These are phyloP conservation scores for Redunca redunca DNA, from an alignment of 2,113 vertebrate species.

Conservation along the genomic window DNA sequence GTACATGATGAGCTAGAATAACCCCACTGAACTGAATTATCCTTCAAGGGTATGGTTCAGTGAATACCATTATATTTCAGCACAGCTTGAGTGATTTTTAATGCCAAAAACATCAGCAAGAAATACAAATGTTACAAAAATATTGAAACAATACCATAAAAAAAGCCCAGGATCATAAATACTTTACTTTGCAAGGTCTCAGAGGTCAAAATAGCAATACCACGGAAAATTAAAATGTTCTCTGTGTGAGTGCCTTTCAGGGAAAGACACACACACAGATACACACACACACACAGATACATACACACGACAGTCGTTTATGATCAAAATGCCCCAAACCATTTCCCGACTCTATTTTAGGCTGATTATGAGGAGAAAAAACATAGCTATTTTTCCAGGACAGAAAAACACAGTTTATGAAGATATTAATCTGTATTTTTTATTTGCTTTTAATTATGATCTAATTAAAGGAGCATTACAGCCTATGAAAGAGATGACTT, in stretches of 20 bases:
- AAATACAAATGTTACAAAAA: slow-evolving; percentile 87
- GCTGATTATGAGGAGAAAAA: slow-evolving; percentile 52
- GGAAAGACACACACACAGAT: background rate
- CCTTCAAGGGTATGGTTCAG: slow-evolving; percentile 83
- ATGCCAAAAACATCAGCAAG: slow-evolving; percentile 86
- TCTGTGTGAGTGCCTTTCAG: slow-evolving; percentile 66
- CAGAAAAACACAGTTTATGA: background rate
- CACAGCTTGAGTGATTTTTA: slow-evolving; percentile 88
- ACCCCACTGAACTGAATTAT: slow-evolving; percentile 87
- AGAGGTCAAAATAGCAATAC: slow-evolving; percentile 80
- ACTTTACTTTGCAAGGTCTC: slow-evolving; percentile 84
- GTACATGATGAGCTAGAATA: slow-evolving; percentile 85
- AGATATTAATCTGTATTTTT: slow-evolving; percentile 51
- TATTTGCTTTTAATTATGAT: slow-evolving; percentile 62
- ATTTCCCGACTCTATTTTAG: slow-evolving; percentile 52
- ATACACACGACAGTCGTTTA: slow-evolving; percentile 37
- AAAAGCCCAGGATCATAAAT: slow-evolving; percentile 79
- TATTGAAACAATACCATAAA: slow-evolving; percentile 85
- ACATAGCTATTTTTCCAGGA: slow-evolving; percentile 50
- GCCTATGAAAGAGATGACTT: slow-evolving; percentile 23
- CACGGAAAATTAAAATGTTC: slow-evolving; percentile 84
- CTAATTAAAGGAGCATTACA: slow-evolving; percentile 68
- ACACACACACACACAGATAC: background rate
- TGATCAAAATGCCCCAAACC: slow-evolving; percentile 55
- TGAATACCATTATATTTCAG: slow-evolving; percentile 86